These are phyloP conservation scores for Protomyctophum bolini DNA, from an alignment of 2,113 vertebrate genomes.

Conservation along the genomic window DNA sequence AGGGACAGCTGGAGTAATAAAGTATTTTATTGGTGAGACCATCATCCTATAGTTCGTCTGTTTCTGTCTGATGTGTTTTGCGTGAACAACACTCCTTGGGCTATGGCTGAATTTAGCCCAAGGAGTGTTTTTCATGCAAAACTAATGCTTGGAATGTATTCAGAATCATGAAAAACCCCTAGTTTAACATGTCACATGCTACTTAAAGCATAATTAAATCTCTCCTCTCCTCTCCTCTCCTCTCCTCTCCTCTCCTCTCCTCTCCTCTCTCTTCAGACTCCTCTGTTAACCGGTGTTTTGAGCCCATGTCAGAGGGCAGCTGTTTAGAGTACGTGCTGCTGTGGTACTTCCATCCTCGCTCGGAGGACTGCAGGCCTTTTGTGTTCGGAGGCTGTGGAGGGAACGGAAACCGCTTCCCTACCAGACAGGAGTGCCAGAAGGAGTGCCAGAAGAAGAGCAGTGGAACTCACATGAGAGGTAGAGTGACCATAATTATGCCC, in stretches of 20 bases:
- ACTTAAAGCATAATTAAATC: no score
- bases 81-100: no score
- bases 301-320: slow-evolving; percentile 84
- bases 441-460: slow-evolving; percentile 57
- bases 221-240: background rate
- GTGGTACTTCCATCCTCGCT: slow-evolving; percentile 84
- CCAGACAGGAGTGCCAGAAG: slow-evolving; percentile 73
- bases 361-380: slow-evolving; percentile 82
- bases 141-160: no score
- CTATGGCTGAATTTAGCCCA: no score
- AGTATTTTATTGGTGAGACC: slow-evolving; percentile 48
- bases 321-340: slow-evolving; percentile 80
- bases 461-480: slow-evolving; percentile 28
- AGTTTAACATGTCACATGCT: no score
- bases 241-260: background rate
- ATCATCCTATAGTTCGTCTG: background rate
- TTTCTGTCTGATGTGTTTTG: no score
- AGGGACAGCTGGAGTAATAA: slow-evolving; percentile 41
- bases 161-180: no score
- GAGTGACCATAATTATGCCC: background rate
- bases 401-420: slow-evolving; percentile 84
- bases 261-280: background rate
- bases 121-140: no score
- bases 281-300: slow-evolving; percentile 72
- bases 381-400: slow-evolving; percentile 86